These are phyloP conservation scores for Syngnathus acus DNA, from an alignment of 2,797 vertebrate genomes.

Conservation along the genomic window DNA sequence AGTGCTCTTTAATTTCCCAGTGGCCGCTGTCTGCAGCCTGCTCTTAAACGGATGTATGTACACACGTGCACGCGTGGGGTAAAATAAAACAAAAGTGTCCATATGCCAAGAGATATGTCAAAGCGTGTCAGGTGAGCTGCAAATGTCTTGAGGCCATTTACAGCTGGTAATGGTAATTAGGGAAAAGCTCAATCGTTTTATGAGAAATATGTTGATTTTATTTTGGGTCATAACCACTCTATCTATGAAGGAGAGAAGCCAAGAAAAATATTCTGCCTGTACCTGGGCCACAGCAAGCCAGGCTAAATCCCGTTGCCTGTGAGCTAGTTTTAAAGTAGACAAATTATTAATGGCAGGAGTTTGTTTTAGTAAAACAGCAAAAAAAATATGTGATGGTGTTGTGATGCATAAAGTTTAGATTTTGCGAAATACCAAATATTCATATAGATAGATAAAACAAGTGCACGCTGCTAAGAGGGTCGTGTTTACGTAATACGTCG, in stretches of 20 bases:
- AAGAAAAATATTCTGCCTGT: slow-evolving; percentile 50
- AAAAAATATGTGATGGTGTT: too few species aligned
- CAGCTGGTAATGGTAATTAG: slow-evolving; percentile 2
- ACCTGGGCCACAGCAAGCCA: slow-evolving; percentile 5
- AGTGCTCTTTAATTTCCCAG: slow-evolving; percentile 80
- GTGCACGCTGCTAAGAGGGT: neutral
- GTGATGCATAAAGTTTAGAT: too few species aligned
- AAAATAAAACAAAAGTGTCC: slow-evolving; percentile 9
- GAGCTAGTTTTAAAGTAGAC: slow-evolving; percentile 33
- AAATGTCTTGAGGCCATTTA: slow-evolving; percentile 4
- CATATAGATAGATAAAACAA: neutral
- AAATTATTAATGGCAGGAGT: slow-evolving; percentile 52
- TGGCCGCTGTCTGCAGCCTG: slow-evolving; percentile 69
- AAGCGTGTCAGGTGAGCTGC: slow-evolving; percentile 21
- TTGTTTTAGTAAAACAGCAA: slow-evolving; percentile 30
- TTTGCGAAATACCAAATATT: too few species aligned
- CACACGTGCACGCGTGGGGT: slow-evolving; percentile 23
- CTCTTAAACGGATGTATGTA: slow-evolving; percentile 27
- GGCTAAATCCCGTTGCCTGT: slow-evolving; percentile 31
- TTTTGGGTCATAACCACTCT: slow-evolving; percentile 31
- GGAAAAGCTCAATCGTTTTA: neutral
- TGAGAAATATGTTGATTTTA: slow-evolving; percentile 2
- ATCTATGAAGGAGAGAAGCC: slow-evolving; percentile 26
- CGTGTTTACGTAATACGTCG: neutral
- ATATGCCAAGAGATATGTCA: slow-evolving; percentile 51